phyloP scores from a whole-genome alignment of 2,113 vertebrate genomes.

The Channa maculata region DNA sequence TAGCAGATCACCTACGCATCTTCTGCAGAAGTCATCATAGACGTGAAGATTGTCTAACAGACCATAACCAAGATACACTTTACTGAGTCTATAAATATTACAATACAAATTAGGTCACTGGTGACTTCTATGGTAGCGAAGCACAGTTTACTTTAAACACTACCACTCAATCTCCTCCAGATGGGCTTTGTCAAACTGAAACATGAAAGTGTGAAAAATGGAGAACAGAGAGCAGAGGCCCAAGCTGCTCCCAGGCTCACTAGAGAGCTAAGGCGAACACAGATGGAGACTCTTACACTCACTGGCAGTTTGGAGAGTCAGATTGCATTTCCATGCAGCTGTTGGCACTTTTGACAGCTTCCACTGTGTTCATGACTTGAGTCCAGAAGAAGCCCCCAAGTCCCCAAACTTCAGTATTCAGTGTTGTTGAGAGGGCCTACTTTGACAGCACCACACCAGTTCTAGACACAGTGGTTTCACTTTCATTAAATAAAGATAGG shows the following conservation, averaged over 20 bases:
- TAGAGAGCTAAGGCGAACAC: slow-evolving; percentile 34
- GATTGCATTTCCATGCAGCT: slow-evolving; percentile 53
- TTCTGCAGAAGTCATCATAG: too few species aligned
- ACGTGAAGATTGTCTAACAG: too few species aligned
- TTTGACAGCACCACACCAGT: slow-evolving; percentile 51
- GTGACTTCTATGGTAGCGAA: too few species aligned
- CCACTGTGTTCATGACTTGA: slow-evolving; percentile 59
- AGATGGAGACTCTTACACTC: slow-evolving; percentile 21
- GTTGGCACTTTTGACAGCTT: slow-evolving; percentile 69
- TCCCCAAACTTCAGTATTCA: slow-evolving; percentile 49
- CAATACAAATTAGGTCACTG: too few species aligned
- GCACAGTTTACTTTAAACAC: slow-evolving; percentile 12
- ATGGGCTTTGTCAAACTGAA: slow-evolving; percentile 31
- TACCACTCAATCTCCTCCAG: slow-evolving; percentile 25
- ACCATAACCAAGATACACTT: too few species aligned
- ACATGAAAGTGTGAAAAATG: slow-evolving; percentile 26
- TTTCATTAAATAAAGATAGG: slow-evolving; percentile 48
- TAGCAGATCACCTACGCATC: too few species aligned
- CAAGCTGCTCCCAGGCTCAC: slow-evolving; percentile 24
- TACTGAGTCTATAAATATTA: too few species aligned
- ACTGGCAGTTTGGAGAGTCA: slow-evolving; percentile 42
- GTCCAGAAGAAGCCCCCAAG: slow-evolving; percentile 56
- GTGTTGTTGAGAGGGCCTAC: slow-evolving; percentile 44
- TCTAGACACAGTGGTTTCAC: slow-evolving; percentile 29
- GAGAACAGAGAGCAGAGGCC: slow-evolving; percentile 23